A percentile compares a stretch with the other conserved stretches of the same genome.
Conservation (phyloP, 2,888 invertebrate genomes). For the Hydrotaea cyrtoneurina region DNA sequence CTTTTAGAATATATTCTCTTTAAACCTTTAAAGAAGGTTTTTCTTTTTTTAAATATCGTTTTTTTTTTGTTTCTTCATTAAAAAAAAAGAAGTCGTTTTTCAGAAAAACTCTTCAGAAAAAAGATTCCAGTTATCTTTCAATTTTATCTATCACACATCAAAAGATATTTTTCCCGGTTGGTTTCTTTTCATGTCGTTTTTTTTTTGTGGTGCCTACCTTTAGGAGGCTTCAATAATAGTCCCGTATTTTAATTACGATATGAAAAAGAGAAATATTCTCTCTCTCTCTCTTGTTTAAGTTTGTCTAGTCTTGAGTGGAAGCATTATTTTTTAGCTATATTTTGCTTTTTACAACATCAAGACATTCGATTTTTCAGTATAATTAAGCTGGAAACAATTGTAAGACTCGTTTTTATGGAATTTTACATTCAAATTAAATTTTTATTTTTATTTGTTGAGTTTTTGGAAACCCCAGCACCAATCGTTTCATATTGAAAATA, state of each 20-base stretch:
- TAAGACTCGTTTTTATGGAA: no score
- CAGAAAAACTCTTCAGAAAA: conserved; percentile 45
- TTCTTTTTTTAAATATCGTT: conserved; percentile 50
- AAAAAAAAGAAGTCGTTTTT: conserved; percentile 50
- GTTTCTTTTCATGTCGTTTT: neutral
- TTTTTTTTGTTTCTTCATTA: conserved; percentile 17
- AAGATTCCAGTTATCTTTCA: conserved; percentile 52
- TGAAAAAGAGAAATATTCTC: neutral
- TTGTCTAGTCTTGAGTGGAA: neutral
- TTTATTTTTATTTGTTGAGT: no score
- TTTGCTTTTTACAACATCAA: no score
- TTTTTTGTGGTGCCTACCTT: conserved; percentile 17
- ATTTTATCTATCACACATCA: conserved; percentile 37
- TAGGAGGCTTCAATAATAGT: conserved; percentile 6
- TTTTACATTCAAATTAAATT: no score
- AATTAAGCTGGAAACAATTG: no score
- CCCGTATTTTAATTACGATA: neutral
- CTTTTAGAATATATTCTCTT: conserved; percentile 42
- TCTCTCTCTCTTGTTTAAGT: neutral
- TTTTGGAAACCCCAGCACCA: no score
- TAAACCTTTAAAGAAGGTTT: conserved; percentile 50
- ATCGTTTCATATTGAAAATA: no score
- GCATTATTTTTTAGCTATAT: conserved; percentile 18
- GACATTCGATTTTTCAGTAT: no score
- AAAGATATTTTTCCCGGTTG: neutral